Evolutionary conservation across 2,113 vertebrate genomes (phyloP).

Genomic region (Oreocharis arfaki): DNA sequence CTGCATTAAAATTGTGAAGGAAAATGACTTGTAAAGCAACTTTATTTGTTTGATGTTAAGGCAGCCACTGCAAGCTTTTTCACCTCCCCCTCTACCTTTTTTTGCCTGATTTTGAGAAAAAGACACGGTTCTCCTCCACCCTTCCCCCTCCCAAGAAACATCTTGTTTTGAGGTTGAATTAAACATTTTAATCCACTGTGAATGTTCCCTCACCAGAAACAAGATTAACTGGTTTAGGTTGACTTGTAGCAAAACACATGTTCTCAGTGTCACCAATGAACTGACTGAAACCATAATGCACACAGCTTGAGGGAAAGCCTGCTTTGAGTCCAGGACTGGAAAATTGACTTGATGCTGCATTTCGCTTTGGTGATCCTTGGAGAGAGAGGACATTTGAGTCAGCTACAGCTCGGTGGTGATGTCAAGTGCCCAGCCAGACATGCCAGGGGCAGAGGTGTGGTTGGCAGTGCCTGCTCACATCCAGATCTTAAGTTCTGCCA

Average conservation of each 20-base stretch:
- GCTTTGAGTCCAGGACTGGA: neutral
- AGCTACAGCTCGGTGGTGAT: accelerated
- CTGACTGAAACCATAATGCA: neutral
- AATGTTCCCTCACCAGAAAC: neutral
- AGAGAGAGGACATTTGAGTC: neutral
- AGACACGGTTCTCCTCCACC: neutral
- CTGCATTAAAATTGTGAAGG: neutral
- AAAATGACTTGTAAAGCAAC: neutral
- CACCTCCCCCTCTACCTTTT: neutral
- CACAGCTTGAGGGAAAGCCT: neutral
- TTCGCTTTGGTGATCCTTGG: neutral
- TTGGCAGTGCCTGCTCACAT: neutral
- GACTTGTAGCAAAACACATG: neutral
- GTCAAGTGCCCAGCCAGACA: accelerated
- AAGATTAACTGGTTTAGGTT: neutral
- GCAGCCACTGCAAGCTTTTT: neutral
- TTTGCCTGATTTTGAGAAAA: neutral
- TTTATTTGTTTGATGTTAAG: neutral
- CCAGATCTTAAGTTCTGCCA: accelerated
- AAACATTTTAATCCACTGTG: neutral
- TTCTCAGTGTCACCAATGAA: neutral
- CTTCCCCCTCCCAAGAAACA: neutral
- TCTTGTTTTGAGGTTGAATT: neutral
- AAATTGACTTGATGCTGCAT: neutral
- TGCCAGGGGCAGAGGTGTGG: neutral